Percentiles rank a stretch among this genome's conserved stretches.
Evolutionary conservation across 2,888 invertebrate genomes (phyloP).

Genomic region (Pediacus dermestoides): DNA sequence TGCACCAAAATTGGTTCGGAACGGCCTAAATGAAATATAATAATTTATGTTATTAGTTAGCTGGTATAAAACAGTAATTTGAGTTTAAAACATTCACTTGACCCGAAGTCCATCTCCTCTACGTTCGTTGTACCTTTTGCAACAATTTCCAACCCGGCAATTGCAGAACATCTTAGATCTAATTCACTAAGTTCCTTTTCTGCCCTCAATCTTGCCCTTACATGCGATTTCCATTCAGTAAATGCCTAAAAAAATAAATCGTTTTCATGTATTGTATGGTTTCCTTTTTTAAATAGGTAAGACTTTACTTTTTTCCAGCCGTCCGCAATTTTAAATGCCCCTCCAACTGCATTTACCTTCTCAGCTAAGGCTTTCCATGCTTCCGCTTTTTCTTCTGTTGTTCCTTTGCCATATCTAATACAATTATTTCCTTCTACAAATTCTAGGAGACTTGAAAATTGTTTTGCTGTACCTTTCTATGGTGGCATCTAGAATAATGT

Average conservation of each 20-base stretch:
- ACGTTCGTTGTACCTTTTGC: too few relatives aligned
- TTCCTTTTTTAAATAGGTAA: too few relatives aligned
- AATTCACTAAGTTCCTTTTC: background rate
- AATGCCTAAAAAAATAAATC: background rate
- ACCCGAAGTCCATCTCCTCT: too few relatives aligned
- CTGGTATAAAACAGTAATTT: too few relatives aligned
- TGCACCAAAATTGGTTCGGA: too few relatives aligned
- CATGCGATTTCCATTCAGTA: background rate
- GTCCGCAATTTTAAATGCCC: background rate
- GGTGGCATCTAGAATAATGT: background rate
- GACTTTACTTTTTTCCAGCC: constrained; percentile 1
- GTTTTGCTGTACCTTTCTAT: background rate
- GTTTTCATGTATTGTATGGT: too few relatives aligned
- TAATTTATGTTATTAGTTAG: too few relatives aligned
- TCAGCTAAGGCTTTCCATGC: background rate
- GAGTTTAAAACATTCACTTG: too few relatives aligned
- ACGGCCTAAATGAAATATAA: too few relatives aligned
- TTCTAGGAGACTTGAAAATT: background rate
- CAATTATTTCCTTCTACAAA: background rate
- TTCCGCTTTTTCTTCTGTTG: background rate
- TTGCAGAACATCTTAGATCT: background rate
- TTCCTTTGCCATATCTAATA: background rate
- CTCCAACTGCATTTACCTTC: constrained; percentile 1
- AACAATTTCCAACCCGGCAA: too few relatives aligned
- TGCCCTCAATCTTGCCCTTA: background rate